Evolutionary conservation across 37 sponge, comb jelly and placozoan genomes (phyloP).

Genomic region (Lycopodina hypogea): DNA sequence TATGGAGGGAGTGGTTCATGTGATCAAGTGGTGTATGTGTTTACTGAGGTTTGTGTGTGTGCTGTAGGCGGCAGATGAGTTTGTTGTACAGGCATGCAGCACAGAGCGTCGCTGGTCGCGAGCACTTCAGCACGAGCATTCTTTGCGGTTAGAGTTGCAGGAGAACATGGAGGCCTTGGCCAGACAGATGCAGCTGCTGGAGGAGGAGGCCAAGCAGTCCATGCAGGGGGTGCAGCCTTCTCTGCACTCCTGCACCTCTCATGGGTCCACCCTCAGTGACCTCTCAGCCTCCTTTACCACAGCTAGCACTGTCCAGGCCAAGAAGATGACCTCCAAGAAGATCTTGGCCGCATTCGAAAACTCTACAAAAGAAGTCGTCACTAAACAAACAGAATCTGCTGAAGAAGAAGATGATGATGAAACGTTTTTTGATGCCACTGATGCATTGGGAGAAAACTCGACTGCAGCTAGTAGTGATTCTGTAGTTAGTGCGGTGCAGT

Average conservation of each 20-base stretch:
- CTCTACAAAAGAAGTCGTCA: neutral
- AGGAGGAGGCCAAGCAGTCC: slow-evolving; percentile 47
- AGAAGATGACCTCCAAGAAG: neutral
- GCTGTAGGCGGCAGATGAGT: slow-evolving; percentile 70
- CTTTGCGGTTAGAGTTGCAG: slow-evolving; percentile 71
- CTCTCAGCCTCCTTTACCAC: neutral
- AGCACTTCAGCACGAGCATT: slow-evolving; percentile 70
- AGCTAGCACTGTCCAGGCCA: neutral
- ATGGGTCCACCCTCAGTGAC: neutral
- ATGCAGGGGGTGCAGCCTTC: neutral
- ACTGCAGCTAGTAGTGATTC: neutral
- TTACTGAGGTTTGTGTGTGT: neutral
- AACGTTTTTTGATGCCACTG: slow-evolving; percentile 78
- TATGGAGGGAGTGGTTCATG: slow-evolving; percentile 1
- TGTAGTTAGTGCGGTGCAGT: neutral
- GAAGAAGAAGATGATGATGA: slow-evolving; percentile 85
- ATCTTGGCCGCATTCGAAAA: neutral
- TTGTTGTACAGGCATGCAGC: slow-evolving; percentile 49
- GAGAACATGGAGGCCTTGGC: slow-evolving; percentile 91
- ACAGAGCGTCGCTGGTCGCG: slow-evolving; percentile 72
- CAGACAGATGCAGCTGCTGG: slow-evolving; percentile 75
- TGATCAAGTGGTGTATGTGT: neutral
- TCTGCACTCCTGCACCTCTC: neutral
- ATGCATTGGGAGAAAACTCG: slow-evolving; percentile 19
- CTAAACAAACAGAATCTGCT: neutral